Evolutionary conservation across 2,888 invertebrate genomes (phyloP).

Genomic region (Ariolimax columbianus): DNA sequence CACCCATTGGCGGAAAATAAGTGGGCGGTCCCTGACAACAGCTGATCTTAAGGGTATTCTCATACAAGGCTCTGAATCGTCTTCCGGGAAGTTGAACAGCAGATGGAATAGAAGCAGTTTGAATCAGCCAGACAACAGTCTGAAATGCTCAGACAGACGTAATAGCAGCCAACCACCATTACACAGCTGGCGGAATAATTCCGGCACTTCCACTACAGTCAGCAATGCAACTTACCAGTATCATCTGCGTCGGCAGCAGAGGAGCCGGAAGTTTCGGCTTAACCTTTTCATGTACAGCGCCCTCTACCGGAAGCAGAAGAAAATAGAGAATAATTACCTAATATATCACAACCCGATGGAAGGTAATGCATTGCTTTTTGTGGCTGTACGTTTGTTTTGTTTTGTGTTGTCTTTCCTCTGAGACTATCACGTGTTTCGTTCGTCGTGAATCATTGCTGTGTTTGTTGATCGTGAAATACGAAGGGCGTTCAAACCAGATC

Average conservation of each 20-base stretch:
- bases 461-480: too few relatives aligned
- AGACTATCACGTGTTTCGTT: too few relatives aligned
- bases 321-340: slow-evolving; percentile 69
- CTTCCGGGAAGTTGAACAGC: background rate
- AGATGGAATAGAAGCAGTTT: background rate
- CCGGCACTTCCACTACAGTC: background rate
- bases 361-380: slow-evolving; percentile 59
- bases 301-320: slow-evolving; percentile 66
- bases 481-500: background rate
- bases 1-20: background rate
- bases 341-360: slow-evolving; percentile 72
- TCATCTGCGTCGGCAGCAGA: slow-evolving; percentile 51
- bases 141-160: background rate
- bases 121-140: background rate
- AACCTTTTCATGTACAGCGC: slow-evolving; percentile 71
- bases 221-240: slow-evolving; percentile 46
- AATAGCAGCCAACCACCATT: background rate
- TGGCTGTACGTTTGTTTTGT: background rate
- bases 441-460: too few relatives aligned
- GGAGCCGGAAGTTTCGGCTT: slow-evolving; percentile 69
- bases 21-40: background rate
- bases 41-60: background rate
- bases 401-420: background rate
- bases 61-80: background rate
- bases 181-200: background rate